phyloP scores from a whole-genome alignment of 1,140 invertebrate species.

The Lepidurus couesii region DNA sequence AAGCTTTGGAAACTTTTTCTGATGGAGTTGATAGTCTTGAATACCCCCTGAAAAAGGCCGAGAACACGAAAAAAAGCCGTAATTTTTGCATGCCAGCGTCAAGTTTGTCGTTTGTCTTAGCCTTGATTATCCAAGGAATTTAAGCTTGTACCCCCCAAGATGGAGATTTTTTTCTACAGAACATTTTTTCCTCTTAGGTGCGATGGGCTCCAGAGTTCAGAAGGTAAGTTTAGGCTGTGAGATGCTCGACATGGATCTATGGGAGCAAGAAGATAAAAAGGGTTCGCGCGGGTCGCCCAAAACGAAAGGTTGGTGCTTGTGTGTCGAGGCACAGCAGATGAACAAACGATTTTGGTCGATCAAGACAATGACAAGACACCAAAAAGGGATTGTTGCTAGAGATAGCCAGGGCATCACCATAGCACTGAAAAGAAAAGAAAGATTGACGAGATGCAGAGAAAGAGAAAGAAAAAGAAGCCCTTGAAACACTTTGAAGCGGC shows the following conservation, averaged over 20 bases:
- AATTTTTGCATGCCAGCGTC: constrained; percentile 2
- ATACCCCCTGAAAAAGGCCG: not conserved
- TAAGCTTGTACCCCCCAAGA: not conserved
- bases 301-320: constrained; percentile 1
- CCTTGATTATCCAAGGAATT: not conserved
- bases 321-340: not conserved
- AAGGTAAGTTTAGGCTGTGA: not conserved
- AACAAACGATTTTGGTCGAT: constrained; percentile 16
- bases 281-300: not conserved
- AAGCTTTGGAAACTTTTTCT: not conserved
- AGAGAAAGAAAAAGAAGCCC: not conserved
- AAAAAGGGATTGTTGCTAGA: not conserved
- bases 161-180: not conserved
- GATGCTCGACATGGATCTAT: not conserved
- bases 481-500: not conserved
- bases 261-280: not conserved
- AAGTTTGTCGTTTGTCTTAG: constrained; percentile 10
- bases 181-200: not conserved
- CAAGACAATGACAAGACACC: constrained; percentile 21
- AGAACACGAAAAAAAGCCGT: not conserved
- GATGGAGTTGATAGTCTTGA: not conserved
- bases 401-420: not conserved
- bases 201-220: not conserved
- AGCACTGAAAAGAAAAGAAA: constrained; percentile 13
- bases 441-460: not conserved